A percentile compares a stretch with the other conserved stretches of the same genome.
phyloP scores from a whole-genome alignment of 2,113 vertebrate species.

The Poeciliopsis prolifica region DNA sequence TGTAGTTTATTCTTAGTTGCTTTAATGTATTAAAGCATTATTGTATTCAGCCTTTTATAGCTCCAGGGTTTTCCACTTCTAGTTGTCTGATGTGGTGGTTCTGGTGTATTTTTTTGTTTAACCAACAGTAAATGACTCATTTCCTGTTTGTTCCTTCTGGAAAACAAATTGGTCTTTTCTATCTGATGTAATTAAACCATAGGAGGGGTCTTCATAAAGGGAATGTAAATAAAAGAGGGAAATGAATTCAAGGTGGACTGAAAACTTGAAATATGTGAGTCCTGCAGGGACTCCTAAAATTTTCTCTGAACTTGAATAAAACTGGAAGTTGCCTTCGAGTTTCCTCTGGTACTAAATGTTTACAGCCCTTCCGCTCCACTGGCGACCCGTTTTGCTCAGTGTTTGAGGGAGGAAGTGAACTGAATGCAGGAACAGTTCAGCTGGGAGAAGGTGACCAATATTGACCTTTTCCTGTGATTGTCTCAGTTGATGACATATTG shows the following conservation, averaged over 20 bases:
- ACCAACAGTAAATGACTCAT: conserved; percentile 8
- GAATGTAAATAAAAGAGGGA: neutral
- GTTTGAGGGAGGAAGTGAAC: conserved; percentile 46
- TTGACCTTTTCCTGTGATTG: conserved; percentile 43
- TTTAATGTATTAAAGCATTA: neutral
- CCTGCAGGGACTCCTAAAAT: neutral
- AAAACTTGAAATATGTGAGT: neutral
- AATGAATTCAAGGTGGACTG: neutral
- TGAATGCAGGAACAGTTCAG: conserved; percentile 5
- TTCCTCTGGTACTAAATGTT: conserved; percentile 18
- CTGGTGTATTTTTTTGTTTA: neutral
- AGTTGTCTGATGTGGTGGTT: conserved; percentile 12
- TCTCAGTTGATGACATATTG: conserved; percentile 24
- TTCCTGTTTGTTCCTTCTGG: conserved; percentile 49
- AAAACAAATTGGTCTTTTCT: neutral
- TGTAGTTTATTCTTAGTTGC: neutral
- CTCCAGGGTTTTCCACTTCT: conserved; percentile 8
- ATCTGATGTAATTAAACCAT: neutral
- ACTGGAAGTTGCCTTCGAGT: conserved; percentile 18
- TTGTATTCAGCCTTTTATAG: neutral
- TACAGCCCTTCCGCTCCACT: conserved; percentile 46
- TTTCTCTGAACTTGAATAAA: conserved; percentile 28
- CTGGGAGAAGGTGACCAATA: neutral
- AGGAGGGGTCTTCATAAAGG: neutral
- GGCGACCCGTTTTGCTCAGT: neutral